A percentile compares a stretch with the other conserved stretches of the same genome.
Evolutionary conservation across 53 echinoderm and acorn worm genomes (phyloP).

Genomic region (Echinarachnius parma): DNA sequence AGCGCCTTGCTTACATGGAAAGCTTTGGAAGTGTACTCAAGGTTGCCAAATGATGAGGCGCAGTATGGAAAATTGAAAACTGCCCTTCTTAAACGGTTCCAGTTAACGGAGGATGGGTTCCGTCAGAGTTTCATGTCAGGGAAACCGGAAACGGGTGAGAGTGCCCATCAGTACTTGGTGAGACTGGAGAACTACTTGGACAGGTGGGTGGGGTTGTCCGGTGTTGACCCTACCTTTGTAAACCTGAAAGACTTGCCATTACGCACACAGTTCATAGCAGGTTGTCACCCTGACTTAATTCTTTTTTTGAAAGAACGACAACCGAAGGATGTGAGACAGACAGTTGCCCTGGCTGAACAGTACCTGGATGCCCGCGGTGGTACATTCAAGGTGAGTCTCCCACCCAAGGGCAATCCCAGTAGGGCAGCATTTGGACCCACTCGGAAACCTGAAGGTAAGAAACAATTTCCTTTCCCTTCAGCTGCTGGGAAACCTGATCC

Average conservation of each 20-base stretch:
- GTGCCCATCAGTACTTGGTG: constrained; percentile 15
- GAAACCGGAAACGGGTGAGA: constrained; percentile 31
- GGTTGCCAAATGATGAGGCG: neutral
- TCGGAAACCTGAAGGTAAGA: neutral
- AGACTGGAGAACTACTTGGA: constrained; percentile 26
- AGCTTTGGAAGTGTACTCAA: constrained; percentile 26
- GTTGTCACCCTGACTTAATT: constrained; percentile 9
- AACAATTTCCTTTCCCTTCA: too few species aligned
- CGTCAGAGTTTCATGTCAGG: constrained; percentile 27
- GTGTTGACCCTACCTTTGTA: constrained; percentile 25
- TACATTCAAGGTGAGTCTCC: neutral
- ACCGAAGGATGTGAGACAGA: neutral
- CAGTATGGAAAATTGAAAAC: neutral
- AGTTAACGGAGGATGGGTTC: constrained; percentile 45
- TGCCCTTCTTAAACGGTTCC: constrained; percentile 31
- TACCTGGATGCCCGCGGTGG: constrained; percentile 30
- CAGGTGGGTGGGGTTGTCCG: constrained; percentile 47
- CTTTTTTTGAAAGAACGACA: constrained; percentile 37
- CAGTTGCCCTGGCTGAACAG: constrained; percentile 14
- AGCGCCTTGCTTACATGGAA: constrained; percentile 32
- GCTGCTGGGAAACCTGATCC: neutral
- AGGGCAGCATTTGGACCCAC: neutral
- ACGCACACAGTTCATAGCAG: constrained; percentile 25
- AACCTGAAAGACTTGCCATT: constrained; percentile 29
- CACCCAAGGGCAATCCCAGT: neutral